Base-by-base conservation (phyloP, 2,113 vertebrate genomes). In the Colius striatus region DNA sequence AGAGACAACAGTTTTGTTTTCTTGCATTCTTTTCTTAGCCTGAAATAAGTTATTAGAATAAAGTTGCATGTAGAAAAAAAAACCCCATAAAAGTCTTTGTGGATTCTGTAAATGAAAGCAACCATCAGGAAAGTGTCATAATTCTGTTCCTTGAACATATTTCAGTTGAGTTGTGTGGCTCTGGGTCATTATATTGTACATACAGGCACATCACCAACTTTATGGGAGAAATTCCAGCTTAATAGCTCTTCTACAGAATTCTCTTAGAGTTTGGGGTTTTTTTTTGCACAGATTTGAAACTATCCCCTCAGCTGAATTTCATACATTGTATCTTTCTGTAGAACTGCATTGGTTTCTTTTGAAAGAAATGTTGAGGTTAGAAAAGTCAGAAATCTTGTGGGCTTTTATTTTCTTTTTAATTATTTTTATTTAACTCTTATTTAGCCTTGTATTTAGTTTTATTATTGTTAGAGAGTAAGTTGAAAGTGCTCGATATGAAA, bases 171-270 rank as follows among this genome's bases (percentile, higher is more conserved):
- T 57, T 92, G 86, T 93, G 32, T 80, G 57, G 50, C 41, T 85
- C 21, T 0, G 0, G 16, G 43, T 72, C 26, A 13, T 62, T 68
- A 26, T 38, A 38, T 27, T 30, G 8, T 43, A 36, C 12, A 7
- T 32, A 61, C 3, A 70, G 36, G 4, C 65, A 32, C 36, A 15
- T 50, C 38, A 48, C 13, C 50, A 73, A 21, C 13, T 47, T 84
- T 10, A n/a, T 23, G 6, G 45, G n/a, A 94, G 50, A 84, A 90
- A 67, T 68, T 15, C 27, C 51, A 83, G 17, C 26, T 73, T 38
- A 45, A 9, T 4, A 61, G n/a, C 30, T 57, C 14, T 53, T 53
- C 67, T 38, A 21, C 20, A 34, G 34, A 74, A 68, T 74, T 77
- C 51, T 78, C 19, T 67, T 48, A 27, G 0, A 2, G 26, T 47